phyloP scores from a whole-genome alignment of 2,797 vertebrate species.

The Neosilurus mollespiculum region DNA sequence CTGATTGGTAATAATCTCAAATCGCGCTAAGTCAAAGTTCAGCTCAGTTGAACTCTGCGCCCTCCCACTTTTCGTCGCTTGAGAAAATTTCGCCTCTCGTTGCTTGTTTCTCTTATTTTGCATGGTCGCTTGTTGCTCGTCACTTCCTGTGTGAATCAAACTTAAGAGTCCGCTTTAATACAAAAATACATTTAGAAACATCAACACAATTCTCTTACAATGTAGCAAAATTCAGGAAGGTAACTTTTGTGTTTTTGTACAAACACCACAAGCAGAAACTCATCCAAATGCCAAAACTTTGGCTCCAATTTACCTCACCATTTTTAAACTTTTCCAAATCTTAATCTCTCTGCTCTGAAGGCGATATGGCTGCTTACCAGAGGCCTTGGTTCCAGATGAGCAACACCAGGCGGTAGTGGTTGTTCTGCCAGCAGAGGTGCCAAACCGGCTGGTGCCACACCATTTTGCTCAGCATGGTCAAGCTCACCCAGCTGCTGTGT shows the following conservation, averaged over 20 bases:
- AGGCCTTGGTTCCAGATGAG: constrained; percentile 29
- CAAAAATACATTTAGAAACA: neutral
- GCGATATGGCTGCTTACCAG: constrained; percentile 43
- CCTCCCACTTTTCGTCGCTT: no score
- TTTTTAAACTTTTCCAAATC: neutral
- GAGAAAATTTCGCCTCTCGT: no score
- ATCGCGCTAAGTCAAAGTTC: no score
- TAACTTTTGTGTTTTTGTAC: neutral
- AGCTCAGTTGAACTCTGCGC: no score
- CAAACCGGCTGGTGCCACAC: constrained; percentile 55
- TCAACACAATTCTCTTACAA: neutral
- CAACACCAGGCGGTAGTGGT: constrained; percentile 11
- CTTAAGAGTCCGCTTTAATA: no score
- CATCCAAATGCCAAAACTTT: neutral
- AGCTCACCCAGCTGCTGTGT: constrained; percentile 78
- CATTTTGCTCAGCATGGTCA: constrained; percentile 72
- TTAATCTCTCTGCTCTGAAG: neutral
- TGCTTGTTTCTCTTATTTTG: no score
- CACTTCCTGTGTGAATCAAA: no score
- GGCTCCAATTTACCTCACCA: no score
- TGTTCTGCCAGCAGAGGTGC: constrained; percentile 46
- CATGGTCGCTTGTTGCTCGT: no score
- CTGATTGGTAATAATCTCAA: no score
- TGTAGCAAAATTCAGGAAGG: neutral
- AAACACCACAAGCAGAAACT: neutral